Evolutionary conservation across 2,113 vertebrate genomes (phyloP).

Genomic region (Chlorodrepanis virens): DNA sequence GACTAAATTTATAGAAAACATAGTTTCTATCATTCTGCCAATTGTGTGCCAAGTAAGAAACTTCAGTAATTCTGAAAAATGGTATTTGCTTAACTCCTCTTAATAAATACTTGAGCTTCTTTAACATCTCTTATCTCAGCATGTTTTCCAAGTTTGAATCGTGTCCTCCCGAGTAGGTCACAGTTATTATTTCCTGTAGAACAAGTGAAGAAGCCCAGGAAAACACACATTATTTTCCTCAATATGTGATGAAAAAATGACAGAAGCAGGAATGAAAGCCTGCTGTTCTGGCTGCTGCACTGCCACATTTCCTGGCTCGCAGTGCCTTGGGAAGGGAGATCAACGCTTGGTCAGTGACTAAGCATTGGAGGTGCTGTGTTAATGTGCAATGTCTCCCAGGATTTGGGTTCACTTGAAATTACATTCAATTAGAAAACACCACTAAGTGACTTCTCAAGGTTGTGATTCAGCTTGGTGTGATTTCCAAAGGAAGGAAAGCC

Average conservation of each 20-base stretch:
- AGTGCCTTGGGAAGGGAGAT: background rate
- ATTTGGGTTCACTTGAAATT: conserved; percentile 8
- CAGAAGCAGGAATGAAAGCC: background rate
- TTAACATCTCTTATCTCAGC: background rate
- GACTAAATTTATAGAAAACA: background rate
- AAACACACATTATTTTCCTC: background rate
- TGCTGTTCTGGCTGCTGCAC: background rate
- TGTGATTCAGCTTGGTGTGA: background rate
- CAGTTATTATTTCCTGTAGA: background rate
- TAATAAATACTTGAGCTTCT: background rate
- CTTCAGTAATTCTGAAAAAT: background rate
- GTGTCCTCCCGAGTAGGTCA: background rate
- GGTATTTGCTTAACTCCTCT: background rate
- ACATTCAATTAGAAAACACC: conserved; percentile 48
- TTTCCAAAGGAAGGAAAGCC: background rate
- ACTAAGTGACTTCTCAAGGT: conserved; percentile 46
- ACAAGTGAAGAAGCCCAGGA: background rate
- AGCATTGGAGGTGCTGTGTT: background rate
- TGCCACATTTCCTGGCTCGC: background rate
- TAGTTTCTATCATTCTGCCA: background rate
- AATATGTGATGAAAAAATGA: background rate
- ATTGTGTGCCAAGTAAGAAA: background rate
- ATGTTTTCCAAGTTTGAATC: background rate
- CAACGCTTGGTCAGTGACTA: background rate
- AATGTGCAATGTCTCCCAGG: background rate